Base-by-base conservation (phyloP, 2,113 vertebrate genomes). In the Otocyon megalotis region DNA sequence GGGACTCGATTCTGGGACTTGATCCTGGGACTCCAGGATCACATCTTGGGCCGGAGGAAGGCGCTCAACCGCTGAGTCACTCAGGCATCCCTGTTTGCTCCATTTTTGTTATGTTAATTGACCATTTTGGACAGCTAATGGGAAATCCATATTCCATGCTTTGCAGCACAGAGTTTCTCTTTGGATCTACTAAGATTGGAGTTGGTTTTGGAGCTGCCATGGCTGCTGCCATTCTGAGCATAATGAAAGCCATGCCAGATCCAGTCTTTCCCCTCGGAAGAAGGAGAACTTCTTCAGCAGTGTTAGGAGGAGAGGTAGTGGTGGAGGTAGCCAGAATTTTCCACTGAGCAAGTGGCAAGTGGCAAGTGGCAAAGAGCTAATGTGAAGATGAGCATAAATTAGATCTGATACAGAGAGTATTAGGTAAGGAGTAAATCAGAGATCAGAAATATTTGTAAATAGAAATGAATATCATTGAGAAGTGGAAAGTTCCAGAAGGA, bases 401-500 rank as follows among this genome's bases (percentile, higher is more conserved):
- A 54, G 11, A 43, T 80, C 54, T 63, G 28, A n/a, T 35, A 60
- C 19, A 20, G 50, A 50, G 19, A 95, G 50, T 54, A 50, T 32
- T 35, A 17, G 32, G 30, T 56, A 14, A 85, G 26, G 54, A 88
- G 37, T 84, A 48, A 88, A 54, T 28, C 26, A 72, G 28, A 88
- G 67, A 37, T 19, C 60, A 16, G 86, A 85, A 86, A 35, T 76
- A 86, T 90, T 67, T 97, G n/a, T 58, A 79, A 93, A 65, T 85
- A 88, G 4, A 48, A 56, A n/a, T 65, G 17, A 60, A 93, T 93
- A 35, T 85, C 54, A 88, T 63, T 79, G 22, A 80, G 17, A 92
- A 88, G 95, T 58, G 62, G 69, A 62, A 90, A 95, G 43, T 91
- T 77, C 79, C 74, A 93, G 30, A 88, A 96, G 30, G 67, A 65